These are phyloP conservation scores for Epicampocera succincta DNA, from an alignment of 2,888 invertebrate genomes.

Conservation along the genomic window DNA sequence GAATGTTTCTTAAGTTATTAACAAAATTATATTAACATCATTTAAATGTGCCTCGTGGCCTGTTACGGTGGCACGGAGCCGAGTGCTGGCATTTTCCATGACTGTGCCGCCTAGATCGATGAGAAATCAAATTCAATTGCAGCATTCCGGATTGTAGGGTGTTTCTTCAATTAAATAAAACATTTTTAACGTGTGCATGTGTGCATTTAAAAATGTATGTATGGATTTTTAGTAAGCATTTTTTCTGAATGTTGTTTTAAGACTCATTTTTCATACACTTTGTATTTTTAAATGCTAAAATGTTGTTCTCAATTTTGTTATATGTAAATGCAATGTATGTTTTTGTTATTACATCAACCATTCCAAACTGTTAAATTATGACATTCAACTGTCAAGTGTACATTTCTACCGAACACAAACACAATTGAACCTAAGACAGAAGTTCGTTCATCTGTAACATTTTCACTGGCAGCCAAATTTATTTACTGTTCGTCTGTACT, in stretches of 20 bases:
- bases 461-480: constrained; percentile 46
- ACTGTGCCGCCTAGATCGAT: no score
- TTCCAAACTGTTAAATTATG: constrained; percentile 70
- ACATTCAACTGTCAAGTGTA: constrained; percentile 69
- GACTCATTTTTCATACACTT: constrained; percentile 62
- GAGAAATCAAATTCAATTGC: no score
- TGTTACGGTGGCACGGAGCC: no score
- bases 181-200: neutral
- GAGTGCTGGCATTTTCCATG: no score
- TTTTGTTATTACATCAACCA: constrained; percentile 64
- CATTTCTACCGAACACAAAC: constrained; percentile 2
- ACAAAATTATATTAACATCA: no score
- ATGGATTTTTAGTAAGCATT: constrained; percentile 23
- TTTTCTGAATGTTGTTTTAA: constrained; percentile 47
- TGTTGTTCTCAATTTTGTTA: constrained; percentile 23
- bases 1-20: no score
- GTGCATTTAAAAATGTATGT: neutral
- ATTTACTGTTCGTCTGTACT: constrained; percentile 35
- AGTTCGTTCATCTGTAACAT: constrained; percentile 6
- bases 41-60: no score
- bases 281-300: constrained; percentile 52
- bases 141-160: constrained; percentile 6
- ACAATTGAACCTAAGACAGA: no score
- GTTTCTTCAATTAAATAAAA: neutral
- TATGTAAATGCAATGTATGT: neutral